Evolutionary conservation across 2,888 invertebrate species (phyloP).

Genomic region (Lasioglossum pauxillum): DNA sequence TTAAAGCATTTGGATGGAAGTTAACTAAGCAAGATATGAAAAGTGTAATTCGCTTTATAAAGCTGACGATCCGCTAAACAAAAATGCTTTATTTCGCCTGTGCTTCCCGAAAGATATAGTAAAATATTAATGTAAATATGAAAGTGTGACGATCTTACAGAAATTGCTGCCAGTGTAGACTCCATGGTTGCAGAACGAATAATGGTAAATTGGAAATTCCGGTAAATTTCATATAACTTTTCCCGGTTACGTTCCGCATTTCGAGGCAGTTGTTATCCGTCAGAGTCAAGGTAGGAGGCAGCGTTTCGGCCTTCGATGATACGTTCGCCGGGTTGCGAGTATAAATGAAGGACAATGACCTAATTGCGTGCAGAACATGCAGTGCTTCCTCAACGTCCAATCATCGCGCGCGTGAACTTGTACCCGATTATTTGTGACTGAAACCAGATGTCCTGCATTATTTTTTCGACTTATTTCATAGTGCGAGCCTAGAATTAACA

Average conservation of each 20-base stretch:
- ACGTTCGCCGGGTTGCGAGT: constrained; percentile 75
- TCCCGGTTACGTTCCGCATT: constrained; percentile 46
- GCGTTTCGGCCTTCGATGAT: constrained; percentile 68
- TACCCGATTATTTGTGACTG: constrained; percentile 53
- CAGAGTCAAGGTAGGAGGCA: constrained; percentile 54
- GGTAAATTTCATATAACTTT: constrained; percentile 49
- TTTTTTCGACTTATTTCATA: background rate
- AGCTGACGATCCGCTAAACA: background rate
- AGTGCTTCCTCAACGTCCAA: constrained; percentile 79
- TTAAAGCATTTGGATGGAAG: background rate
- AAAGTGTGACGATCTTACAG: background rate
- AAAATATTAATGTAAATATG: background rate
- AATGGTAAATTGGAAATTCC: constrained; percentile 33
- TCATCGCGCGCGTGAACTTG: constrained; percentile 65
- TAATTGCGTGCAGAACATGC: constrained; percentile 83
- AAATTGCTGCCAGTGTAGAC: background rate
- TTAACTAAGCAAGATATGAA: background rate
- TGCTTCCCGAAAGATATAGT: background rate
- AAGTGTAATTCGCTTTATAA: background rate
- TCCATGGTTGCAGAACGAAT: background rate
- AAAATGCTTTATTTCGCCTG: background rate
- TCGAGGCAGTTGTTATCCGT: constrained; percentile 48
- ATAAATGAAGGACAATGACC: constrained; percentile 84
- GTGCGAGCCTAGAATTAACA: constrained; percentile 28
- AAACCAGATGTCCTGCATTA: constrained; percentile 26